Percentiles rank a stretch among this genome's conserved stretches.
phyloP scores from a whole-genome alignment of 1,140 invertebrate genomes.

The Heliconius eleuchia region DNA sequence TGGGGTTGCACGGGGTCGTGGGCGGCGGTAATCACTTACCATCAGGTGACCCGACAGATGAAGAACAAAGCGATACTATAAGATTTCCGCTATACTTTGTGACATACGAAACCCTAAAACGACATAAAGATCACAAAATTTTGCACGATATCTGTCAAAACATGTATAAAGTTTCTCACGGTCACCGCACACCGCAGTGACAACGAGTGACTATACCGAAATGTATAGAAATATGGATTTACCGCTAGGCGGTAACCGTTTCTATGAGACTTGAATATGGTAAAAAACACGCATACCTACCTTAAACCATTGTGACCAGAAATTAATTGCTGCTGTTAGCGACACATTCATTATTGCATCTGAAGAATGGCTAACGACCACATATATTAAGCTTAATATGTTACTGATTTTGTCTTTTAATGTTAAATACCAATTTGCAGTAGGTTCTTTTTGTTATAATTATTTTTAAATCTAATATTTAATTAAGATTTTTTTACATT shows the following conservation, averaged over 20 bases:
- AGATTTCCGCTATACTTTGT: too few relatives aligned
- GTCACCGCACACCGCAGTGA: constrained; percentile 33
- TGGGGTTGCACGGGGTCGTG: too few relatives aligned
- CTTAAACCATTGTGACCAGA: constrained; percentile 36
- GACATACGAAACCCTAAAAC: too few relatives aligned
- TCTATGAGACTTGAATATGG: constrained; percentile 43
- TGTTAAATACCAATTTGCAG: too few relatives aligned
- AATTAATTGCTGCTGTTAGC: constrained; percentile 43
- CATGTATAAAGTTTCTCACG: constrained; percentile 30
- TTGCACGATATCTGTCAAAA: constrained; percentile 26
- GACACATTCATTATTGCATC: constrained; percentile 38
- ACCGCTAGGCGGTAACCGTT: constrained; percentile 45
- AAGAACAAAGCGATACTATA: too few relatives aligned
- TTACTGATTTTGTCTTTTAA: too few relatives aligned
- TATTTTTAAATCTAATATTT: too few relatives aligned
- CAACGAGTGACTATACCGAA: constrained; percentile 41
- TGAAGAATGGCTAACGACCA: constrained; percentile 23
- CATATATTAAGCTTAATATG: too few relatives aligned
- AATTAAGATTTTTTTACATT: too few relatives aligned
- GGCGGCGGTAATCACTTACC: too few relatives aligned
- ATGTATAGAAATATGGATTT: constrained; percentile 42
- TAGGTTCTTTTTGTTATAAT: too few relatives aligned
- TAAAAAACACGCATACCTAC: constrained; percentile 39
- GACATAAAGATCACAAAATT: neutral
- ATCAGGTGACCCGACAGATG: too few relatives aligned